Evolutionary conservation across 2,797 vertebrate genomes (phyloP), one percentile per base, ranked within the genome.

Genomic region (Mormyrus proboscirostris): DNA sequence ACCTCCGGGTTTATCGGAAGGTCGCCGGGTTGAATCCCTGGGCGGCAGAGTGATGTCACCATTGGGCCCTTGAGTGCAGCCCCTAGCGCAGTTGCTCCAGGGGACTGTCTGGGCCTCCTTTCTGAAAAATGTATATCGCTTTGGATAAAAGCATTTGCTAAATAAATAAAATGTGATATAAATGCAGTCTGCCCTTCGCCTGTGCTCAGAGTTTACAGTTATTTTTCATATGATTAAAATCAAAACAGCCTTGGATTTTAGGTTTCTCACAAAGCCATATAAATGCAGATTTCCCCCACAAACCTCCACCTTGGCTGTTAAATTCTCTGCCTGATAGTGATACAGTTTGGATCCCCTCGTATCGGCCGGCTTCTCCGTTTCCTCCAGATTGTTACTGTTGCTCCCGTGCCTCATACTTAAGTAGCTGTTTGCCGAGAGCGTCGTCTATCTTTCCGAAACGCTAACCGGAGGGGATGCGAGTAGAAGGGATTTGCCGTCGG

Each of bases 191-290:
- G 22, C 59, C n/a, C n/a, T 22, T 22, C 6, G 7, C 57, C n/a
- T 25, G 57, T 62, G 47, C 87, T 88, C 85, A 85, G 22, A 85
- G 22, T 57, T 6, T 88, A 82, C 89, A 79, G 19, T 49, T 87
- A 73, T 88, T 88, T 89, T 89, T 88, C 76, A 47, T 79, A 53
- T 86, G 89, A 79, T 90, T 91, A 65, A 87, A 33, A 91, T 92
- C 91, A 87, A 86, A 33, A 29, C 49, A 50, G 19, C 73, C 9
- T 89, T 62, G 7, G 8, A 25, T 90, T 47, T 90, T 86, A 88
- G 88, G 86, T 89, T 12, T 0, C 88, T 88, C 38, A 9, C 12
- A 47, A 50, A 33, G 47, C 62, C 57, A 53, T n/a, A 22, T 79
- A 88, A 62, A 65, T 44, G 12, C 57, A 50, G 89, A 59, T 88